Percentiles rank a stretch among this genome's conserved stretches.
These are phyloP conservation scores for Otocyon megalotis DNA, from an alignment of 2,113 vertebrate genomes.

Conservation along the genomic window DNA sequence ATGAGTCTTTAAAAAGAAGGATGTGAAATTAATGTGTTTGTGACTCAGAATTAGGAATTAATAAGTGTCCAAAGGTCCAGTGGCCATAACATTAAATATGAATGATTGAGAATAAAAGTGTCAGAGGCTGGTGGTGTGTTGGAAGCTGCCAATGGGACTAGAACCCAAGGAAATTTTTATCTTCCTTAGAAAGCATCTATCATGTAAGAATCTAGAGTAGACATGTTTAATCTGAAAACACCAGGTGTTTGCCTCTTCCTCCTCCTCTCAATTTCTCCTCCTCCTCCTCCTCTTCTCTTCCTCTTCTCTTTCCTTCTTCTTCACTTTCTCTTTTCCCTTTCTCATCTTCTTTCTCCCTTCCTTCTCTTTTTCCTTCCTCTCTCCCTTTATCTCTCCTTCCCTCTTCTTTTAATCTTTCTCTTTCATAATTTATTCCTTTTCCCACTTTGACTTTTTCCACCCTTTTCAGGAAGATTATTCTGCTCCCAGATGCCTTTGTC, in stretches of 20 bases:
- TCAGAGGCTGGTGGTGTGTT: not conserved
- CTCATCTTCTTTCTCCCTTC: not conserved
- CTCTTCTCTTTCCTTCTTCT: not conserved
- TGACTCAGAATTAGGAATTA: constrained; percentile 72
- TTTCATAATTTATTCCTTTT: not conserved
- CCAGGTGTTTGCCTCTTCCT: not conserved
- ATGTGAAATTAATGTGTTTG: constrained; percentile 56
- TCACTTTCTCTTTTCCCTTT: not conserved
- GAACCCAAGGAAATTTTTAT: not conserved
- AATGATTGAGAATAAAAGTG: constrained; percentile 60
- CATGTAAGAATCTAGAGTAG: not conserved
- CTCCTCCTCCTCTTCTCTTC: not conserved
- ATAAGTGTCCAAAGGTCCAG: constrained; percentile 58
- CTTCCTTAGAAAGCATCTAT: not conserved
- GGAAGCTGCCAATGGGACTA: not conserved
- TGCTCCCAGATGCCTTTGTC: not conserved
- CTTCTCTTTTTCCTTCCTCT: not conserved
- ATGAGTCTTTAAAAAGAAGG: constrained; percentile 63
- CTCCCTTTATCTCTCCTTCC: not conserved
- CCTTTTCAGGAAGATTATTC: not conserved
- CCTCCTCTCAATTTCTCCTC: not conserved
- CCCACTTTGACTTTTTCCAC: not conserved
- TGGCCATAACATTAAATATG: constrained; percentile 49
- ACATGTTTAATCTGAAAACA: not conserved
- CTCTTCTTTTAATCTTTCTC: not conserved